Base-by-base conservation (phyloP, 37 sponge, comb jelly and placozoan genomes). In the Halichondria panicea region DNA sequence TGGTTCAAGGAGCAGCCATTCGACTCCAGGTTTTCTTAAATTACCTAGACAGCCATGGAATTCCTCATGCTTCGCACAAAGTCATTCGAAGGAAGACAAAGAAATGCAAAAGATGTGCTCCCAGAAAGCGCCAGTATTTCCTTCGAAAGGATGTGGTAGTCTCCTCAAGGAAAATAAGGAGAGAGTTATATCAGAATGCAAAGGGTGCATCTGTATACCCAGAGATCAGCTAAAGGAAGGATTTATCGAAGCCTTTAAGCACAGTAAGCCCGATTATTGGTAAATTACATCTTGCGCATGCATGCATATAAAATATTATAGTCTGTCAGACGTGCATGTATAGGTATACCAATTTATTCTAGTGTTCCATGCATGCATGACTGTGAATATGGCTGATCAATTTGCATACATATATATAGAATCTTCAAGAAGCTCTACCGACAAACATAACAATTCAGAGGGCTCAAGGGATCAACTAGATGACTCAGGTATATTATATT, bases 21-120 rank as follows among this genome's bases (percentile, higher is more conserved):
- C 11, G 24, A 5, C 46, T 68, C 46, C 11, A 42, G 15, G 50
- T 25, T 18, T 68, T 68, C 24, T n/a, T 68, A 28, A 8, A 4
- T 11, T 9, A 27, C n/a, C 24, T 42, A 4, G 69, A 68, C 9
- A 9, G 12, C 4, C 31, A 68, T 44, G 69, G 28, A 4, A 68
- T 68, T 9, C 46, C 46, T 4, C 69, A 44, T 68, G 50, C 50
- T 68, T 12, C 69, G 44, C 50, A 68, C 28, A 42, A 68, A 4
- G 8, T 8, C 44, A 11, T 68, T 21, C 46, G 69, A 24, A 3
- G 4, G 24, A 42, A 9, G 28, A 4, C 44, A 3, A 9, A 12
- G 7, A 58, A n/a, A 45, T 15, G 22, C 11, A 11, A 12, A 59
- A 59, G 61, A 18, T 5, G 5, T 42, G 24, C 50, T 4, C 15